Conservation (phyloP, 35 echinoderm and acorn worm genomes). For the Lytechinus pictus region DNA sequence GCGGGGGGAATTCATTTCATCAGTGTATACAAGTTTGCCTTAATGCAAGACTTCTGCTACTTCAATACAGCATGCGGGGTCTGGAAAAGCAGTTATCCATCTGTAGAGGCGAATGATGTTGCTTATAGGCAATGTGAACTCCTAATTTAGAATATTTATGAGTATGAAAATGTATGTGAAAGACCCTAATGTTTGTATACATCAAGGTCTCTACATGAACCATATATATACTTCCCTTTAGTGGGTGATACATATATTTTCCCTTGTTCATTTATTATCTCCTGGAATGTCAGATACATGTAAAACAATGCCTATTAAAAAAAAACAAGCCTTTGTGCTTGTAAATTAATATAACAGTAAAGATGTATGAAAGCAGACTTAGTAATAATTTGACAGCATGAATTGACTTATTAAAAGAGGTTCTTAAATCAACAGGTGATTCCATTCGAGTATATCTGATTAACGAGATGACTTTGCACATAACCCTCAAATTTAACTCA, state of each 20-base stretch:
- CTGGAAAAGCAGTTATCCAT: background rate
- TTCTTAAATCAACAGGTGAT: too few species aligned
- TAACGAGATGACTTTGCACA: too few species aligned
- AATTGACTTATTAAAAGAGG: too few species aligned
- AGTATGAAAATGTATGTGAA: background rate
- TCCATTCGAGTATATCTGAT: too few species aligned
- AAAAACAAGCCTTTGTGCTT: too few species aligned
- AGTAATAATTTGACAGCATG: too few species aligned
- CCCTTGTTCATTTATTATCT: background rate
- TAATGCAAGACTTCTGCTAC: background rate
- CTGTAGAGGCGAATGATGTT: background rate
- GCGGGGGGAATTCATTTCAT: background rate
- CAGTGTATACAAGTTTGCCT: background rate
- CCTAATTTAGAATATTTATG: background rate
- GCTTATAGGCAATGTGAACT: background rate
- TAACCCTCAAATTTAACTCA: too few species aligned
- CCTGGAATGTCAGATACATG: too few species aligned
- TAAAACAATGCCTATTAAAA: too few species aligned
- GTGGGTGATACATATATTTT: background rate
- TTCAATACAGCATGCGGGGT: background rate
- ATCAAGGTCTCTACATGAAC: background rate
- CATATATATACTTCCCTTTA: background rate
- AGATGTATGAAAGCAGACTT: too few species aligned
- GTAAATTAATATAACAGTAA: too few species aligned
- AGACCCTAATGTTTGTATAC: background rate